Evolutionary conservation across 2,888 invertebrate species (phyloP).

Genomic region (Eristalinus aeneus): DNA sequence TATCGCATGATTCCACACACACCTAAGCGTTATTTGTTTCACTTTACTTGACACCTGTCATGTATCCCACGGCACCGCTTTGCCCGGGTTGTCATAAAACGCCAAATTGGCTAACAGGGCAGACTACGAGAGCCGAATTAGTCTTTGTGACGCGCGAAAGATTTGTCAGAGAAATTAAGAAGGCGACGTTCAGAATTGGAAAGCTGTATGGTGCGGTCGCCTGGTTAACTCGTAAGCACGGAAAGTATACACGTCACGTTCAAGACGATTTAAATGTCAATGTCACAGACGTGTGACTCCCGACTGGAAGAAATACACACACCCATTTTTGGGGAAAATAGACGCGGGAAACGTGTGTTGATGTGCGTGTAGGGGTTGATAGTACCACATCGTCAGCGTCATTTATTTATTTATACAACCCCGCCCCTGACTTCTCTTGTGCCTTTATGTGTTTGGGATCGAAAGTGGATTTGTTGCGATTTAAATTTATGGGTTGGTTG

Average conservation of each 20-base stretch:
- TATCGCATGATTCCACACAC: not conserved
- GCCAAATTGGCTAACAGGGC: constrained; percentile 12
- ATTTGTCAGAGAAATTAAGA: constrained; percentile 27
- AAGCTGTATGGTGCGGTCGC: constrained; percentile 33
- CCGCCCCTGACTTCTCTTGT: not conserved
- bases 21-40: not conserved
- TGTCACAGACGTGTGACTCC: constrained; percentile 61
- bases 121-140: not conserved
- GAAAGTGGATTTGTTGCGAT: constrained; percentile 65
- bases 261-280: constrained; percentile 66
- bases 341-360: not conserved
- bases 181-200: constrained; percentile 42
- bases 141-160: not conserved
- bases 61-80: not conserved
- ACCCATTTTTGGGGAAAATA: not conserved
- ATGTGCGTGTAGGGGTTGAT: not conserved
- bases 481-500: constrained; percentile 60
- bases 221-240: not conserved
- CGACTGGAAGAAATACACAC: constrained; percentile 15
- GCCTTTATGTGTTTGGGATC: constrained; percentile 54
- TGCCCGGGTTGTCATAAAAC: constrained; percentile 13
- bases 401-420: constrained; percentile 15
- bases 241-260: constrained; percentile 36
- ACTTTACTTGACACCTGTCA: not conserved
- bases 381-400: not conserved